Conservation (phyloP, 2,113 vertebrate genomes). For the Rousettus leschenaultii region DNA sequence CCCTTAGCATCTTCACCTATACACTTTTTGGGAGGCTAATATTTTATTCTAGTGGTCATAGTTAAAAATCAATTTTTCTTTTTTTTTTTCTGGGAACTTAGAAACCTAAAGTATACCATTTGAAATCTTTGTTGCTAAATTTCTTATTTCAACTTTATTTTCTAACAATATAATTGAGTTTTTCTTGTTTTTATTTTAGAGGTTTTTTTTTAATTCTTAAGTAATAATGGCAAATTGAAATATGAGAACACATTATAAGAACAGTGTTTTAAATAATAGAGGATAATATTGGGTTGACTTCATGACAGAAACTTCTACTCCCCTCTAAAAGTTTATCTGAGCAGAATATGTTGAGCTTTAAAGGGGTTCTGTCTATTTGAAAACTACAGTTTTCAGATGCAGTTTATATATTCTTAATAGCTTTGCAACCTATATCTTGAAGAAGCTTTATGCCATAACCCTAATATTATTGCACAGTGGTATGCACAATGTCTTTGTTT, state of each 20-base stretch:
- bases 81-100: not conserved
- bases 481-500: not conserved
- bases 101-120: not conserved
- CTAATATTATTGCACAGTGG: not conserved
- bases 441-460: not conserved
- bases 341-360: not conserved
- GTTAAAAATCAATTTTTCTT: not conserved
- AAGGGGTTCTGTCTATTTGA: not conserved
- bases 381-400: constrained; percentile 19
- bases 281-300: not conserved
- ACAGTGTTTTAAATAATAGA: constrained; percentile 51
- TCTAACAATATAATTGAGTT: not conserved
- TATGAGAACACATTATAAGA: constrained; percentile 26
- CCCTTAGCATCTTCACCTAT: not conserved
- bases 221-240: not conserved
- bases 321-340: not conserved
- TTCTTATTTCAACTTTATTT: not conserved
- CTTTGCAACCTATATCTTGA: not conserved
- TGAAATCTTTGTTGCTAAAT: not conserved
- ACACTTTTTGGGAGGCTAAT: not conserved
- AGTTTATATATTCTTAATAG: constrained; percentile 13
- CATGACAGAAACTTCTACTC: not conserved
- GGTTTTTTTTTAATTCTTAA: not conserved
- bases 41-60: not conserved
- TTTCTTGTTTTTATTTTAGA: not conserved